A percentile compares a stretch with the other conserved stretches of the same genome.
phyloP scores from a whole-genome alignment of 1,140 invertebrate species.

The Argopecten irradians region DNA sequence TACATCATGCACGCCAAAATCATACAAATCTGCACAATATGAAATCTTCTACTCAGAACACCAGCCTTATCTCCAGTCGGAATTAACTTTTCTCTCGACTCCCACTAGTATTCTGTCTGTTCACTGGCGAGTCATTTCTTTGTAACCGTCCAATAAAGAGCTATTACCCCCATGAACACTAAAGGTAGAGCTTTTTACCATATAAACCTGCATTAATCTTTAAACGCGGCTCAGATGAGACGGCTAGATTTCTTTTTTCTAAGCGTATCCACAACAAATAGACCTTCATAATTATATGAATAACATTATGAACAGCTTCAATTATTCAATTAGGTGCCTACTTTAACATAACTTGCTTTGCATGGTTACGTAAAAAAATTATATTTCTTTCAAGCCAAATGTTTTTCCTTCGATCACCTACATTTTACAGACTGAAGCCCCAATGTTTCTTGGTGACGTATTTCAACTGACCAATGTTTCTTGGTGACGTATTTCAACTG shows the following conservation, averaged over 20 bases:
- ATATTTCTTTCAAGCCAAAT: too few species aligned
- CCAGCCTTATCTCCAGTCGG: not conserved
- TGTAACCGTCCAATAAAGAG: not conserved
- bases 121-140: not conserved
- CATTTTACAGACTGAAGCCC: too few species aligned
- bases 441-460: too few species aligned
- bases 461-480: too few species aligned
- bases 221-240: not conserved
- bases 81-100: not conserved
- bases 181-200: not conserved
- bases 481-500: too few species aligned
- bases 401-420: too few species aligned
- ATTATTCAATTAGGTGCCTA: not conserved
- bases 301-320: not conserved
- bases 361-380: too few species aligned
- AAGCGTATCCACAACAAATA: not conserved
- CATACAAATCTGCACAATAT: not conserved
- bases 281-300: not conserved
- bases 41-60: slow-evolving; percentile 5
- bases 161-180: not conserved
- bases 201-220: not conserved
- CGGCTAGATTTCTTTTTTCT: not conserved
- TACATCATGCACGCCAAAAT: not conserved
- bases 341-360: too few species aligned
- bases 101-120: not conserved